Base-by-base conservation (phyloP, 2,113 vertebrate genomes). In the Brachyhypopomus gauderio region DNA sequence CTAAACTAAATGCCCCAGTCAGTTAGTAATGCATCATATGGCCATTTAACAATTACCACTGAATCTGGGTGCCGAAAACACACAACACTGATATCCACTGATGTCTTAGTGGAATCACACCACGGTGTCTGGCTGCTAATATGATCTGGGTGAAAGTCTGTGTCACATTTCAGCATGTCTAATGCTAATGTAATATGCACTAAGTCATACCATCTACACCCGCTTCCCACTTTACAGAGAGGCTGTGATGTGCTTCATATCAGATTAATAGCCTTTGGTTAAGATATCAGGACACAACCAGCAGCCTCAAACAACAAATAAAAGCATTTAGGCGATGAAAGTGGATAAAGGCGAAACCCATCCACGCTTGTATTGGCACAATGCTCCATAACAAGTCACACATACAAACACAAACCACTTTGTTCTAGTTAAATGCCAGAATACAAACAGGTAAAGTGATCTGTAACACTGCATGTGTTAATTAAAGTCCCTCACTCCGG, bases 161-260 rank as follows among this genome's bases (percentile, higher is more conserved):
- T 86, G 88, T 90, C 87, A 84, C 85, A 78, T 89, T 90, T 87
- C 87, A 87, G 78, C 84, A 84, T 72, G 89, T 88, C 88, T 85
- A 79, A 81, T 89, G 87, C 89, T 90, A 90, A 89, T 87, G 83
- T 66, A 82, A 88, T 90, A 87, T 86, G 58, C 83, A 88, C 82
- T 85, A 77, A 86, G 56, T 75, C 70, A 52, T 63, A 56, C 78
- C 75, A 66, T 74, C 75, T 72, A 80, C 78, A 52, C 62, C 69
- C 22, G 25, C 83, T 66, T 25, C 22, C 38, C 72, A 41, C 41
- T 66, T 52, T 55, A 59, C 72, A 55, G 56, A 19, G 8, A n/a
- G 48, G 8, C 67, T 27, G 55, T 23, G 48, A 14, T 11, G n/a
- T 30, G 20, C 22, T 69, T 30, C 7, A 70, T 4, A 60, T n/a